These are phyloP conservation scores for Tenthredo distinguenda DNA, from an alignment of 2,888 invertebrate genomes.

Conservation along the genomic window DNA sequence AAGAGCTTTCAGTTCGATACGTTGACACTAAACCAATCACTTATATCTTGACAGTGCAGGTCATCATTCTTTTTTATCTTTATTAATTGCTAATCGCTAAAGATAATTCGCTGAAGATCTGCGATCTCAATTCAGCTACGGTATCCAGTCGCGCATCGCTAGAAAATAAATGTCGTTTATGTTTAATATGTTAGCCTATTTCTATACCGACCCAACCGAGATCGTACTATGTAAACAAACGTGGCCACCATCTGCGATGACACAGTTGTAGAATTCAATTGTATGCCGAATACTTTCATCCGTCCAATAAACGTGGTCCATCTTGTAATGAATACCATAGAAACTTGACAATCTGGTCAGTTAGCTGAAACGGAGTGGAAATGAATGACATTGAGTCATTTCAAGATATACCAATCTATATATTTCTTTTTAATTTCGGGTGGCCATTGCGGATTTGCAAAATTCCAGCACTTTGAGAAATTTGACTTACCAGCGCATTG, in stretches of 20 bases:
- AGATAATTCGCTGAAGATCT: not conserved
- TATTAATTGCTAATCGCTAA: not conserved
- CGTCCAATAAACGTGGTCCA: too few species aligned
- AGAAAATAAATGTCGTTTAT: not conserved
- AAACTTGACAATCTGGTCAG: too few species aligned
- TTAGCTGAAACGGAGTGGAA: too few species aligned
- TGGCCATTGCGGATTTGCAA: not conserved
- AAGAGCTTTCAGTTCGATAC: not conserved
- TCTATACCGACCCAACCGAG: not conserved
- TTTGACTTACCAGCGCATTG: not conserved
- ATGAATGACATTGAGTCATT: too few species aligned
- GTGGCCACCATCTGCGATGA: not conserved
- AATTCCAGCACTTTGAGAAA: not conserved
- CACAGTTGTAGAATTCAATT: not conserved
- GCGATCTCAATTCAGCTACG: not conserved
- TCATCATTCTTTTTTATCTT: not conserved
- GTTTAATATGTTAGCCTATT: not conserved
- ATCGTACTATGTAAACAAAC: not conserved
- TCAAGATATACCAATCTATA: too few species aligned
- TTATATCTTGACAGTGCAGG: not conserved
- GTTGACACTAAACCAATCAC: slow-evolving; percentile 1
- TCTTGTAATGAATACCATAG: too few species aligned
- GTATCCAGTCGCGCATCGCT: not conserved
- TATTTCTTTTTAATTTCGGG: not conserved
- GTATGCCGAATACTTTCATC: not conserved